phyloP scores from a whole-genome alignment of 2,888 invertebrate genomes.

The Drosophila nigricruria region DNA sequence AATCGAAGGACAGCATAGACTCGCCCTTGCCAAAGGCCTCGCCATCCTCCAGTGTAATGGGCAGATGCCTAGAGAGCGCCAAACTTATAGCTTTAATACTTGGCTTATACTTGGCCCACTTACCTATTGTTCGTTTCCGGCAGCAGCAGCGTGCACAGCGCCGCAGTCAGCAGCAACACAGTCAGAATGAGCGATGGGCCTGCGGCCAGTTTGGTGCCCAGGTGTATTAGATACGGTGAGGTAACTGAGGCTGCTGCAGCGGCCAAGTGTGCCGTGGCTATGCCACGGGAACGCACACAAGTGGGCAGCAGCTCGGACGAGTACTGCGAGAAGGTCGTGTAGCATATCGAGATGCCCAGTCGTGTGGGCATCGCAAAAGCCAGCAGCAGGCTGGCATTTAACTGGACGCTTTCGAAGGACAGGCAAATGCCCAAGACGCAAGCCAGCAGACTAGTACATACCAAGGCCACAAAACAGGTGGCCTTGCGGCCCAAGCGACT shows the following conservation, averaged over 20 bases:
- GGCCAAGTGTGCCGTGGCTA: slow-evolving; percentile 87
- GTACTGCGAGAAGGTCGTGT: slow-evolving; percentile 88
- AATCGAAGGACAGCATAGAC: slow-evolving; percentile 85
- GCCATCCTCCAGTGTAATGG: slow-evolving; percentile 87
- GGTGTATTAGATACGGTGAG: slow-evolving; percentile 84
- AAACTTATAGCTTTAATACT: background rate
- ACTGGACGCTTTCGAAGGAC: slow-evolving; percentile 68
- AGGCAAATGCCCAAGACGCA: slow-evolving; percentile 85
- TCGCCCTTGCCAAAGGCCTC: slow-evolving; percentile 87
- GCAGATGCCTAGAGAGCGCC: slow-evolving; percentile 84
- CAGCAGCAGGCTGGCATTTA: slow-evolving; percentile 82
- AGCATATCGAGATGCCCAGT: slow-evolving; percentile 87
- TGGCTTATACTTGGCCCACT: background rate
- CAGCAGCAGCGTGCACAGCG: slow-evolving; percentile 86
- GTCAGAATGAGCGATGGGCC: slow-evolving; percentile 86
- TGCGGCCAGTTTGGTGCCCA: slow-evolving; percentile 55
- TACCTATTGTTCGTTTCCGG: slow-evolving; percentile 87
- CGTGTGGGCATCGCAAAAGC: slow-evolving; percentile 86
- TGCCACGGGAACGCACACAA: slow-evolving; percentile 87
- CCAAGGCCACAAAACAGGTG: slow-evolving; percentile 86
- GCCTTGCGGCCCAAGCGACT: slow-evolving; percentile 85
- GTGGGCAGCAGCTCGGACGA: slow-evolving; percentile 88
- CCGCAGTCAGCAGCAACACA: slow-evolving; percentile 85
- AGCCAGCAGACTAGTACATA: slow-evolving; percentile 86
- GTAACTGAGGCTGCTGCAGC: slow-evolving; percentile 87